Evolutionary conservation across 35 echinoderm and acorn worm species (phyloP), one percentile per base, ranked within the genome.

Genomic region (Diadema setosum): DNA sequence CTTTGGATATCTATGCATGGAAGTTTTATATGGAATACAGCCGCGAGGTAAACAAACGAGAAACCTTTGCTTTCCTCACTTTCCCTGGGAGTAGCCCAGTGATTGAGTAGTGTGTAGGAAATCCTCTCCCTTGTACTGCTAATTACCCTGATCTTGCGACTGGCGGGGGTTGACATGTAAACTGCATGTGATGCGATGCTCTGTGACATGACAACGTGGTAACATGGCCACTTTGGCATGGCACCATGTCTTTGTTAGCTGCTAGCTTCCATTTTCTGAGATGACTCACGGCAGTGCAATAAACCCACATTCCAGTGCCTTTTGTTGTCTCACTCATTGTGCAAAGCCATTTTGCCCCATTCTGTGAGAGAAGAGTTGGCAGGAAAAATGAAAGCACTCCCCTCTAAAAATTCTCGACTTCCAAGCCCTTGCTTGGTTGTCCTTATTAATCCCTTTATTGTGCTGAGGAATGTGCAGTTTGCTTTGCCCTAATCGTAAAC

Each of bases 21-120:
- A 78, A 78, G 73, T 78, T 78, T 78, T 78, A 24, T 78, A 78
- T 78, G 73, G 73, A 78, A 78, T 44, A 42, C 73, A 78, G 33
- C 73, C 73, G n/a, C 73, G 35, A 78, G 73, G 73, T 78, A 78
- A 78, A 78, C 40, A 67, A 67, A 67, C 2, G 21, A 55, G 0
- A 67, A 67, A 26, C 21, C n/a, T 0, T 65, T 33, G 27, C 63
- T 67, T 26, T 33, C 63, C 63, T 67, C n/a, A n/a, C n/a, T n/a
- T n/a, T n/a, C n/a, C n/a, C n/a, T n/a, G n/a, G n/a, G n/a, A n/a
- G n/a, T n/a, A n/a, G n/a, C n/a, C n/a, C n/a, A n/a, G n/a, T n/a
- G n/a, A n/a, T n/a, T n/a, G n/a, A n/a, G n/a, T n/a, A n/a, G n/a
- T n/a, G n/a, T n/a, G n/a, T n/a, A n/a, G n/a, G n/a, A n/a, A n/a